phyloP scores from a whole-genome alignment of 2,797 vertebrate genomes.

The Chiroxiphia lanceolata region DNA sequence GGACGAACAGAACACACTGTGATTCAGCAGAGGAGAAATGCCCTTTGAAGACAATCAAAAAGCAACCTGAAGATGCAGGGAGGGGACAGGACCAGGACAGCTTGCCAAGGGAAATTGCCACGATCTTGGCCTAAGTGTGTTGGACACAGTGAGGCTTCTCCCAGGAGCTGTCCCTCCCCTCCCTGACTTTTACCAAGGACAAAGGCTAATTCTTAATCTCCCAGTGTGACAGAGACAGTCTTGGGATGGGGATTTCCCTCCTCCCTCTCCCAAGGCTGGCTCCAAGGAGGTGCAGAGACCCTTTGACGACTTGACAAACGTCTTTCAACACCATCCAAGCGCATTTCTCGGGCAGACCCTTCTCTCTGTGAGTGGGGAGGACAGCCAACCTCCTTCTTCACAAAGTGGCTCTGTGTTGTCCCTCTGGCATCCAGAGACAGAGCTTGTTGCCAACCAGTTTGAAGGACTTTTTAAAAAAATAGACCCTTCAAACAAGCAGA shows the following conservation, averaged over 20 bases:
- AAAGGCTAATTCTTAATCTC: neutral
- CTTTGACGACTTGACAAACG: neutral
- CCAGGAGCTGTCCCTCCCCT: neutral
- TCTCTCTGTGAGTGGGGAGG: neutral
- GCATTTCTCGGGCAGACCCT: neutral
- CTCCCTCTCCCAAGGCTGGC: neutral
- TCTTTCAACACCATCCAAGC: constrained; percentile 5
- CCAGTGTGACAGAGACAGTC: neutral
- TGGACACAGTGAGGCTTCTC: neutral
- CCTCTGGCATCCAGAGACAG: neutral
- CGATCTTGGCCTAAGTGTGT: fast-evolving
- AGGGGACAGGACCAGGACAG: neutral
- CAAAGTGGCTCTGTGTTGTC: constrained; percentile 27
- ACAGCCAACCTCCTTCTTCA: neutral
- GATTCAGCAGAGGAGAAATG: neutral
- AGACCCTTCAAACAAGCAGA: neutral
- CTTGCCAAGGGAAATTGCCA: neutral
- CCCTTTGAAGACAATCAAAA: neutral
- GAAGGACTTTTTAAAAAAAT: neutral
- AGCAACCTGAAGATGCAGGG: neutral
- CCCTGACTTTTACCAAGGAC: neutral
- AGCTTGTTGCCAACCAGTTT: neutral
- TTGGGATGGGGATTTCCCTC: neutral
- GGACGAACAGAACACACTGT: neutral
- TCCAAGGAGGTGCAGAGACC: neutral